Conservation (phyloP, 1,140 invertebrate species). For the Dolichoris vasculosae region DNA sequence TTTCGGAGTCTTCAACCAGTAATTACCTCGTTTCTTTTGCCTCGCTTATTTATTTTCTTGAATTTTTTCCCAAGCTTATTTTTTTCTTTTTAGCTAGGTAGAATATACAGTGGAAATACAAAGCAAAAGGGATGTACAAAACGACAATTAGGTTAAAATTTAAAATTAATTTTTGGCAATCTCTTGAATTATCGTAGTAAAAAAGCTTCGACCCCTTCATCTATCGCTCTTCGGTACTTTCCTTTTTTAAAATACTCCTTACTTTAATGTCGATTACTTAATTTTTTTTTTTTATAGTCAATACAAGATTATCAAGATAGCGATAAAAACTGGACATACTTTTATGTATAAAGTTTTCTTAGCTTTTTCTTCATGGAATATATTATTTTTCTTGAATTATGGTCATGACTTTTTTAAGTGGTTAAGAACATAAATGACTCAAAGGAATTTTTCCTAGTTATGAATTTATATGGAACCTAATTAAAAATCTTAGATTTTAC, state of each 20-base stretch:
- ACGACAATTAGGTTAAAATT: conserved; percentile 20
- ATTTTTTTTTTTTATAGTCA: background rate
- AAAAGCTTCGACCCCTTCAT: background rate
- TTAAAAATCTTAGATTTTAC: background rate
- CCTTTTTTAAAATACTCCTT: background rate
- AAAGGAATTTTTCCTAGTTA: too few relatives aligned
- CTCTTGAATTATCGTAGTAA: conserved; percentile 20
- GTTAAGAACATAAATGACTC: background rate
- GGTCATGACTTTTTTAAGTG: too few relatives aligned
- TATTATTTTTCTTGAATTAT: background rate
- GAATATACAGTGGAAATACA: background rate
- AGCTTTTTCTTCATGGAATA: too few relatives aligned
- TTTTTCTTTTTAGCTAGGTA: background rate
- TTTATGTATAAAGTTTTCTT: background rate
- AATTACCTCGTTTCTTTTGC: conserved; percentile 44
- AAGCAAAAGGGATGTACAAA: background rate
- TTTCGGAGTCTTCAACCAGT: background rate
- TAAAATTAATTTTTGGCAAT: conserved; percentile 23
- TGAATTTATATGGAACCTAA: too few relatives aligned
- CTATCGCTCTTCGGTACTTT: background rate
- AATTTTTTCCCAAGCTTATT: background rate
- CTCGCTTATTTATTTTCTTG: conserved; percentile 13
- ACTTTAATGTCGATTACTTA: background rate
- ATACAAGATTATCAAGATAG: background rate
- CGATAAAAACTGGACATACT: background rate